Evolutionary conservation across 2,113 vertebrate species (phyloP).

Genomic region (Tursiops truncatus): DNA sequence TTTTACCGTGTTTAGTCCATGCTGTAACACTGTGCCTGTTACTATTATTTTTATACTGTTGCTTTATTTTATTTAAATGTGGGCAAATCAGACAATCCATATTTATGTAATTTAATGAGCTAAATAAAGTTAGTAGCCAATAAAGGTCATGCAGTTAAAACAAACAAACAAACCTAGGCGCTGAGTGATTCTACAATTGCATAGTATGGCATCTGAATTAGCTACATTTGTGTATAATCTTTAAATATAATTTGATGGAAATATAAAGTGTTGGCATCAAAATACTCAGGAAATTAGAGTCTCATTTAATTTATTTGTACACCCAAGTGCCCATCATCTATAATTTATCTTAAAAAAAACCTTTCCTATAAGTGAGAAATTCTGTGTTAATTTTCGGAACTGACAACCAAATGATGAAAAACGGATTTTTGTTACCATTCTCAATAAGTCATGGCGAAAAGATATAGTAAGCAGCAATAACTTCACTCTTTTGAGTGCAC

Average conservation of each 20-base stretch:
- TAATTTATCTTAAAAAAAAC: slow-evolving; percentile 2
- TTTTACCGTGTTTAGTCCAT: neutral
- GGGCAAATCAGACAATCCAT: neutral
- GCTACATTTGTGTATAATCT: neutral
- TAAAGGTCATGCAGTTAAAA: neutral
- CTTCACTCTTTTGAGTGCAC: neutral
- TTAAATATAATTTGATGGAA: neutral
- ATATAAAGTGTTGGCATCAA: neutral
- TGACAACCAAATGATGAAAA: neutral
- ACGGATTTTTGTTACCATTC: neutral
- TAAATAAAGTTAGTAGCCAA: neutral
- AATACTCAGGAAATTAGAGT: neutral
- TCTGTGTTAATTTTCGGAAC: neutral
- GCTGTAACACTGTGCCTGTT: neutral
- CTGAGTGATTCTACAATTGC: neutral
- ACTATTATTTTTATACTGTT: neutral
- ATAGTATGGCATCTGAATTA: neutral
- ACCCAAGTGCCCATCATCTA: neutral
- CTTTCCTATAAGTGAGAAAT: neutral
- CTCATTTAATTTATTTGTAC: neutral
- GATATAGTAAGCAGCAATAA: neutral
- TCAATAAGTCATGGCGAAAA: neutral
- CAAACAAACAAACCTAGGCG: neutral
- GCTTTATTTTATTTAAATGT: neutral
- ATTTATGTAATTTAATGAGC: neutral